These are phyloP conservation scores for Xylocampa areola DNA, from an alignment of 2,888 invertebrate species.

Conservation along the genomic window DNA sequence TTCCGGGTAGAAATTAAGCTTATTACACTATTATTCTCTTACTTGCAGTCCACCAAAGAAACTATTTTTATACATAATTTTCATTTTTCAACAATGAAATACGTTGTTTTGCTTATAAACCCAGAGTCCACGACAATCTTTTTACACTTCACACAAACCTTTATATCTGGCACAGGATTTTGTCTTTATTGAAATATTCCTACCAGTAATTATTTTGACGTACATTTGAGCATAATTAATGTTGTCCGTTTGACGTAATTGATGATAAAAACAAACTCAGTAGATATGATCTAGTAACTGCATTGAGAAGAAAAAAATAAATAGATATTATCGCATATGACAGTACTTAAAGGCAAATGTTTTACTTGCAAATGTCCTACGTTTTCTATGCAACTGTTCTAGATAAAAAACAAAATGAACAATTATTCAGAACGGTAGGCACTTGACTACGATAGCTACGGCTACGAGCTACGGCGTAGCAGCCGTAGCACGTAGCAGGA, in stretches of 20 bases:
- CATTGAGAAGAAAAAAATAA: too few relatives aligned
- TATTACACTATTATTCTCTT: constrained; percentile 45
- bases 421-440: constrained; percentile 77
- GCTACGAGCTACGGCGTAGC: constrained; percentile 76
- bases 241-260: too few relatives aligned
- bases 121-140: neutral
- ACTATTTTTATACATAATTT: constrained; percentile 27
- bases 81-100: constrained; percentile 15
- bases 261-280: too few relatives aligned
- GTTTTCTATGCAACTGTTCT: constrained; percentile 59
- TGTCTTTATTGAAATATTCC: constrained; percentile 32
- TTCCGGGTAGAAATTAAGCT: constrained; percentile 50
- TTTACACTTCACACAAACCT: too few relatives aligned
- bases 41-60: constrained; percentile 40
- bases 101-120: neutral
- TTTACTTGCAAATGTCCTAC: too few relatives aligned
- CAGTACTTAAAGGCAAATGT: too few relatives aligned
- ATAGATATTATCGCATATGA: too few relatives aligned
- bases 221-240: too few relatives aligned
- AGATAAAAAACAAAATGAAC: constrained; percentile 68
- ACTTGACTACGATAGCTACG: constrained; percentile 75
- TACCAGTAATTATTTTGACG: too few relatives aligned
- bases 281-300: too few relatives aligned
- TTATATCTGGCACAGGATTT: neutral
- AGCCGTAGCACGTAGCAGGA: constrained; percentile 83